Base-by-base conservation (phyloP, 2,888 invertebrate genomes). In the Malacosoma neustria region DNA sequence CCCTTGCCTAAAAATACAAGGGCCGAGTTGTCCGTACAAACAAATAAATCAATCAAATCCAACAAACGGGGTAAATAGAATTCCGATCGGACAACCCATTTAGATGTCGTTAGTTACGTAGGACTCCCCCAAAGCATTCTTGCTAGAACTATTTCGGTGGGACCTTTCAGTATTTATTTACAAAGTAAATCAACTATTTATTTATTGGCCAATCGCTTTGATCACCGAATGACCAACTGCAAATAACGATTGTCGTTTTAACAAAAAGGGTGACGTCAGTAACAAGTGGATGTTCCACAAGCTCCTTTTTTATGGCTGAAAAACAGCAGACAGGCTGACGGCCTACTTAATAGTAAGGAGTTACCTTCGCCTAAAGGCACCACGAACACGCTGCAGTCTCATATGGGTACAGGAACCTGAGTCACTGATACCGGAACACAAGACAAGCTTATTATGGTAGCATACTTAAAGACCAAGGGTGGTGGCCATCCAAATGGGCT, bases 121-220 rank as follows among this genome's bases (percentile, higher is more conserved):
- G 48, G 47, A 49, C 57, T 55, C 61, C 63, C 61, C 57, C 51
- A 54, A 53, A 57, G 64, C 61, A 79, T 77, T 72, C 74, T 67
- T 64, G 49, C 41, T 42, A 46, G 57, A 79, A 75, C 72, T 79
- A 79, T 80, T 22, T 22, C 5, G 22, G 70, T 59, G 57, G 55
- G 54, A 50, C 51, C 51, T 54, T 63, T 57, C 59, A 52, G 61
- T 70, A 77, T 80, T 73, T 79, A 79, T 81, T 82, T 80, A 77
- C 75, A 71, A 70, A 79, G 73, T 72, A 74, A 80, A 80, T 80
- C 72, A 80, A 77, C 68, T 77, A 82, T 82, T 84, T 82, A 81
- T 81, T 80, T 79, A 79, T 75, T 76, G 75, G 70, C 61, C 69
- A 59, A 69, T 72, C 66, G 68, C 81, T 81, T 81, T 81, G 82